Conservation (phyloP, 2,888 invertebrate species). For the Parnassius smintheus region DNA sequence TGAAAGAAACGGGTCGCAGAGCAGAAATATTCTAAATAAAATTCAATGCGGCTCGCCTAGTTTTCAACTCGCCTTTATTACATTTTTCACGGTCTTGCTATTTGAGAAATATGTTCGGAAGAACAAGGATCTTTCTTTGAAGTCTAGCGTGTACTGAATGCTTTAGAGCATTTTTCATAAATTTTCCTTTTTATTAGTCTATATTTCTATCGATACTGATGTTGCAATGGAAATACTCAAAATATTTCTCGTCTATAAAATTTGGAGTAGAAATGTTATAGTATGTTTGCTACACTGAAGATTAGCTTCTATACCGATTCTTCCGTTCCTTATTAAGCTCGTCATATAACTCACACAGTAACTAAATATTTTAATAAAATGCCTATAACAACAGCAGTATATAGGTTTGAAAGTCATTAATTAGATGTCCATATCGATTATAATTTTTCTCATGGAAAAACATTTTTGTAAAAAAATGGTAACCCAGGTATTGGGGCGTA, state of each 20-base stretch:
- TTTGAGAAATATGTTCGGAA: constrained; percentile 34
- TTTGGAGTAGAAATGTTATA: too few species aligned
- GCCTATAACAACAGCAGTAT: too few species aligned
- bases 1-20: constrained; percentile 10
- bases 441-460: too few species aligned
- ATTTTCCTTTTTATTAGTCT: not conserved
- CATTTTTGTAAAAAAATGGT: too few species aligned
- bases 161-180: constrained; percentile 13
- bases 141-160: constrained; percentile 3
- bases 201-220: not conserved
- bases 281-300: too few species aligned
- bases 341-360: too few species aligned
- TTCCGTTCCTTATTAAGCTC: too few species aligned
- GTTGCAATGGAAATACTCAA: not conserved
- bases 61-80: constrained; percentile 40
- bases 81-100: constrained; percentile 39
- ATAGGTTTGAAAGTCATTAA: too few species aligned
- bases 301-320: too few species aligned
- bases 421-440: too few species aligned
- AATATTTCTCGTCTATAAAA: not conserved
- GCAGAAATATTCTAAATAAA: constrained; percentile 38
- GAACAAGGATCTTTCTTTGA: not conserved
- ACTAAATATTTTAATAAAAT: too few species aligned
- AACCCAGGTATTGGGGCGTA: not conserved
- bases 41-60: constrained; percentile 35